Evolutionary conservation across 2,797 vertebrate species (phyloP), one percentile per base, ranked within the genome.

Genomic region (Melanogrammus aeglefinus): DNA sequence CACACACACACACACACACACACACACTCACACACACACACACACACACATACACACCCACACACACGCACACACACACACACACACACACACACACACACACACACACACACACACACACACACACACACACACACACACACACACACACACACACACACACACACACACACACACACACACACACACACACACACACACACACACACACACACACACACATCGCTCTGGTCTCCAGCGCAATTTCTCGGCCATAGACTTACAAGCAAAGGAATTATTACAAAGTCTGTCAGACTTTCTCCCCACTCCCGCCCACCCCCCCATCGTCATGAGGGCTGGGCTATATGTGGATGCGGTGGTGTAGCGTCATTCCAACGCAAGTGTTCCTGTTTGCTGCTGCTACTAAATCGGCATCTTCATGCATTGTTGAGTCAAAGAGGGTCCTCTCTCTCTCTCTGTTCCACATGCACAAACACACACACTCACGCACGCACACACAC

Each of bases 321-420:
- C 8, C 57, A n/a, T 10, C 57, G 9, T 21, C 51, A 57, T 57
- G 21, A 57, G 57, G 18, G 24, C 57, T 24, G 57, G 4, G n/a
- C 57, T 6, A 63, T 63, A 18, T 8, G 57, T 63, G 57, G 14
- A 24, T 63, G 7, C 18, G 57, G 14, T 6, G 4, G 47, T 57
- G 47, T 57, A 24, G 14, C 57, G 76, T 38, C 78, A 77, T 77
- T n/a, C 91, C 91, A 31, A 31, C 29, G 29, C 29, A 92, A 89
- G 91, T 91, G 90, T 94, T 92, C 91, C 93, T 92, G 91, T 90
- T 85, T 90, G 88, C 82, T 85, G 89, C 89, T 91, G 85, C 85
- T 86, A 88, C 87, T 91, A 88, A 92, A 91, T 87, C 88, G 88
- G 90, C 87, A 86, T 91, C 88, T 91, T 91, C 89, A 91, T 74